Conservation (phyloP, 2,797 vertebrate species). For the Rhinichthys osculus region DNA sequence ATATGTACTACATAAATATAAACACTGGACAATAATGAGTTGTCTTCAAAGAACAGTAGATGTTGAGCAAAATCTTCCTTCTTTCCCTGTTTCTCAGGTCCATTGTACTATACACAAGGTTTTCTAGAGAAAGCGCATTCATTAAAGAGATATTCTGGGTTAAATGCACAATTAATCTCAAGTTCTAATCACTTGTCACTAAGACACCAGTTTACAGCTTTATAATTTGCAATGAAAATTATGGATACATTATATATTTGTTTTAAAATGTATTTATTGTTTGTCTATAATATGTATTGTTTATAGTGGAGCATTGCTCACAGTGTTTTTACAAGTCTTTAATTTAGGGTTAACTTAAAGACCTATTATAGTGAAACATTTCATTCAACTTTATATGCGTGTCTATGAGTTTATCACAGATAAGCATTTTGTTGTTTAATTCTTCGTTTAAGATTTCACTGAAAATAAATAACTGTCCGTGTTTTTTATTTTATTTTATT, state of each 20-base stretch:
- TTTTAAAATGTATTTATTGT: background rate
- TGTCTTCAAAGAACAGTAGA: constrained; percentile 10
- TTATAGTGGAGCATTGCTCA: background rate
- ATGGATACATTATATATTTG: background rate
- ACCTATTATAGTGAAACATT: background rate
- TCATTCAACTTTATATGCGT: background rate
- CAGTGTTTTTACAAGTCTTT: background rate
- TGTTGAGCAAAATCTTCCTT: background rate
- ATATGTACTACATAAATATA: background rate
- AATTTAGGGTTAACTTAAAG: background rate
- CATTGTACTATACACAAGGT: background rate
- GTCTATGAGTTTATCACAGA: background rate
- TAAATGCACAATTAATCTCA: background rate
- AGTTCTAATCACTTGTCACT: background rate
- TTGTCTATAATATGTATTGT: background rate
- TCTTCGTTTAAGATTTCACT: background rate
- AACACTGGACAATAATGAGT: constrained; percentile 24
- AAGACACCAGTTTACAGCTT: background rate
- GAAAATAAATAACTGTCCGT: background rate
- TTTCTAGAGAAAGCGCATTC: background rate
- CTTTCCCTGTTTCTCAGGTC: background rate
- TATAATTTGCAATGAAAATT: background rate
- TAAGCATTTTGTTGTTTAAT: background rate
- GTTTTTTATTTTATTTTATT: background rate
- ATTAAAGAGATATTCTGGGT: constrained; percentile 1